Evolutionary conservation across 2,113 vertebrate genomes (phyloP).

Genomic region (Gorsachius goisagi): DNA sequence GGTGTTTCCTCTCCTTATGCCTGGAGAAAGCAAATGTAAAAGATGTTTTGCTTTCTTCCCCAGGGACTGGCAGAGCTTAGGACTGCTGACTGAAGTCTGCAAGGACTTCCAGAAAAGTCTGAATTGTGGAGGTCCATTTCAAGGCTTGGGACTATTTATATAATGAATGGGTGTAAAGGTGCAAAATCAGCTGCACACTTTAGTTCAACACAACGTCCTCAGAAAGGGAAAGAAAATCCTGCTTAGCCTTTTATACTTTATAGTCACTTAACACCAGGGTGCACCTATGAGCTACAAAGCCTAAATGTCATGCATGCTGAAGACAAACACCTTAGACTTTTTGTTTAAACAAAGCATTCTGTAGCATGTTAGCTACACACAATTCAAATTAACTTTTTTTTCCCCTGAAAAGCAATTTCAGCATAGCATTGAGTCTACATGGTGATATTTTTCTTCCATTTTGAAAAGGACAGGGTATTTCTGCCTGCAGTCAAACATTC

Average conservation of each 20-base stretch:
- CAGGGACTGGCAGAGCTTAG: neutral
- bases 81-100: neutral
- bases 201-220: neutral
- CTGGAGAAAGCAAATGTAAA: neutral
- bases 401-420: neutral
- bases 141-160: neutral
- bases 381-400: neutral
- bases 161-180: neutral
- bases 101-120: neutral
- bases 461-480: neutral
- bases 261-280: neutral
- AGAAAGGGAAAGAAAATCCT: neutral
- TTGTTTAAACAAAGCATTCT: neutral
- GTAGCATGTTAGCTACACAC: neutral
- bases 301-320: neutral
- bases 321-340: neutral
- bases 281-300: neutral
- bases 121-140: neutral
- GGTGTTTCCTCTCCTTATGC: neutral
- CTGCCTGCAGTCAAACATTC: neutral
- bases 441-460: neutral
- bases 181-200: neutral
- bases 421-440: neutral
- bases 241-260: neutral
- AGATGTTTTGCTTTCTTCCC: neutral